Conservation (phyloP, 2,888 invertebrate genomes). For the Macrosiphum euphorbiae region DNA sequence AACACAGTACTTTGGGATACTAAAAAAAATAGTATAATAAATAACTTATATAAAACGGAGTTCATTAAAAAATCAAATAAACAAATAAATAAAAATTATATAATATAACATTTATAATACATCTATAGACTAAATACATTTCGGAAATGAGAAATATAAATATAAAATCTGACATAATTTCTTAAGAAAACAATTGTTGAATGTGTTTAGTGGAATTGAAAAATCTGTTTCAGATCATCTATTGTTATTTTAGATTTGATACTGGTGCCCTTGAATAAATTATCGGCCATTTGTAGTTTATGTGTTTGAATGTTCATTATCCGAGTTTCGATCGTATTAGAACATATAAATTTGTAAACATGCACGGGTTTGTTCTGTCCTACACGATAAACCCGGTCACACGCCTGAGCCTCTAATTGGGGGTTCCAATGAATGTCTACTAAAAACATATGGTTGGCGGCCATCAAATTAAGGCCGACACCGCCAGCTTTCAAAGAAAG, state of each 20-base stretch:
- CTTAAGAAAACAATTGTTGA: neutral
- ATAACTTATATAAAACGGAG: neutral
- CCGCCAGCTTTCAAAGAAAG: neutral
- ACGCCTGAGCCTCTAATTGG: constrained; percentile 93
- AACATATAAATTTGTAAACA: constrained; percentile 87
- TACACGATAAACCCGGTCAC: constrained; percentile 92
- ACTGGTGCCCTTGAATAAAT: neutral
- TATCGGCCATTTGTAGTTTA: neutral
- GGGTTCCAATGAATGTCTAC: constrained; percentile 97
- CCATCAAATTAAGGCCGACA: neutral
- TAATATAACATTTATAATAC: neutral
- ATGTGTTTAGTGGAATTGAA: neutral
- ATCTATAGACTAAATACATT: neutral
- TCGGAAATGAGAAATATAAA: neutral
- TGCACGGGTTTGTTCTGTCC: constrained; percentile 87
- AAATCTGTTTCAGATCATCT: neutral
- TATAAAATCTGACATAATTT: neutral
- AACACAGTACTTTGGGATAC: neutral
- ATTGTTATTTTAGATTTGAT: neutral
- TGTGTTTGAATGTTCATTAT: neutral
- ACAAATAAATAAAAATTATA: neutral
- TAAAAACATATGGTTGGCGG: constrained; percentile 88
- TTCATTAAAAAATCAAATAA: neutral
- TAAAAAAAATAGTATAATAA: neutral
- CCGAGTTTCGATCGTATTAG: constrained; percentile 84